Evolutionary conservation across 2,888 invertebrate genomes (phyloP), one percentile per base, ranked within the genome.

Genomic region (Caenorhabditis sp.): DNA sequence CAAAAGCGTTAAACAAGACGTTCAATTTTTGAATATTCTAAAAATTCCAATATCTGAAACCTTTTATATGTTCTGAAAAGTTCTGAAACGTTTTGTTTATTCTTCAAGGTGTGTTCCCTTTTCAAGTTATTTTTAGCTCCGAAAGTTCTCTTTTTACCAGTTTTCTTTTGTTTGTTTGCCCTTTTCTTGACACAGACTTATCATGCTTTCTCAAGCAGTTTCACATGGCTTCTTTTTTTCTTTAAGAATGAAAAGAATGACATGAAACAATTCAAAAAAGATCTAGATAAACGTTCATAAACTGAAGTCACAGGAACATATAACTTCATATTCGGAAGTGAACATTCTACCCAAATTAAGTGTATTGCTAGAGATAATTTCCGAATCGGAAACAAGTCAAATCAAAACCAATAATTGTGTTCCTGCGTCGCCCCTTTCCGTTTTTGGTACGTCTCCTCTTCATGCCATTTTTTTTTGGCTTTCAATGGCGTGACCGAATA

Each of bases 141-240:
- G 19, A 49, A 19, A 41, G 16, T 22, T 59, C 38, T 6, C 10
- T 14, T 22, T 66, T 22, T 31, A 68, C 54, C 66, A 51, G 38
- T 68, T 3, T n/a, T 54, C 19, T 41, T 16, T 56, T 72, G 44
- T 59, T 44, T 72, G 59, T 72, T 72, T 59, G 70, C 59, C 70
- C 26, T 72, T 58, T 19, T 35, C 58, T 58, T 44, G 31, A 44
- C 56, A 70, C 38, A 31, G 2, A 16, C 7, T 51, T 28, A 31
- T 22, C 28, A 49, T 49, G 12, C 12, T 31, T 31, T 35, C 14
- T 24, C 66, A 59, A 59, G 44, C 10, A 63, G 24, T 44, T 44
- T 26, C 26, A 12, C 26, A 2, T 41, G 61, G 22, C 22, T 4
- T 38, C 24, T 61, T 38, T 61, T 38, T 38, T 22, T 61, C n/a